Evolutionary conservation across 2,888 invertebrate species (phyloP).

Genomic region (Macaria notata): DNA sequence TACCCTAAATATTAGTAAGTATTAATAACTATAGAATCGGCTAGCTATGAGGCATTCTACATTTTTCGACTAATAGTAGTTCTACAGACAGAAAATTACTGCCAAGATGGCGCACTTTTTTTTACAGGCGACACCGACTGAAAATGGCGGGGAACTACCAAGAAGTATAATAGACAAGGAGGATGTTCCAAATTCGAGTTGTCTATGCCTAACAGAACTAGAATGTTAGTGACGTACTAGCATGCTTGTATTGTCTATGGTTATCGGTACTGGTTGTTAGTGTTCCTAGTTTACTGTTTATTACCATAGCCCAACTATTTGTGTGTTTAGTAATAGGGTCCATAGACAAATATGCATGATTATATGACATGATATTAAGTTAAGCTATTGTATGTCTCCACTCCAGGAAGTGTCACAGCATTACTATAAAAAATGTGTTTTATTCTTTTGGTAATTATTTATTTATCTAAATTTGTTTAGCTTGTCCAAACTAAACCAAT

Average conservation of each 20-base stretch:
- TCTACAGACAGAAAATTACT: constrained; percentile 17
- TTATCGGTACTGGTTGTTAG: constrained; percentile 41
- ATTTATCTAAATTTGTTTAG: no score
- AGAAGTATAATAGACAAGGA: constrained; percentile 33
- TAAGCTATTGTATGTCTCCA: no score
- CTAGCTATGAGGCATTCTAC: constrained; percentile 24
- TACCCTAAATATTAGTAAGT: constrained; percentile 6
- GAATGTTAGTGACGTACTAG: constrained; percentile 70
- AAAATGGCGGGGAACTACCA: constrained; percentile 55
- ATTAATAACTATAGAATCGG: constrained; percentile 8
- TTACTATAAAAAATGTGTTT: no score
- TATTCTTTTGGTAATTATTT: no score
- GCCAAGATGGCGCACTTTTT: constrained; percentile 8
- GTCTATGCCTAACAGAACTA: constrained; percentile 56
- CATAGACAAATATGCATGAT: constrained; percentile 49
- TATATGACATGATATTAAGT: no score
- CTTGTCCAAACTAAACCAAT: no score
- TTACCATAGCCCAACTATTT: constrained; percentile 71
- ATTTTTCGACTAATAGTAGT: constrained; percentile 13
- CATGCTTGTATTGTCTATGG: constrained; percentile 66
- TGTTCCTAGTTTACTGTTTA: constrained; percentile 46
- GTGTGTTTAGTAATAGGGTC: constrained; percentile 42
- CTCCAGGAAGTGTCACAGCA: no score
- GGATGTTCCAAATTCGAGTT: constrained; percentile 38
- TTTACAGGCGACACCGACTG: constrained; percentile 59